These are phyloP conservation scores for Macrobrachium rosenbergii DNA, from an alignment of 1,140 invertebrate species.

Conservation along the genomic window DNA sequence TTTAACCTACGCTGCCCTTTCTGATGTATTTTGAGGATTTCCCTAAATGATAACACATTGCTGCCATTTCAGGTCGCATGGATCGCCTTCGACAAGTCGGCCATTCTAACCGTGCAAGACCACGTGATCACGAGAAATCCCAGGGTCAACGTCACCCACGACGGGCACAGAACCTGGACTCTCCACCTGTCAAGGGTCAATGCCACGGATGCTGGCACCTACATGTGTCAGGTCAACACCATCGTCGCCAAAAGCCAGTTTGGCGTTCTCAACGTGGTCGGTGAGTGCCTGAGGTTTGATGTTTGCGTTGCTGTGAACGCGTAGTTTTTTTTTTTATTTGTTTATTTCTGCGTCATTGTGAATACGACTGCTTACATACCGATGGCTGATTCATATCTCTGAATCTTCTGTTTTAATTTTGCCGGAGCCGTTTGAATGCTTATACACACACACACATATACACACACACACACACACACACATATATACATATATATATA, in stretches of 20 bases:
- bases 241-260: constrained; percentile 65
- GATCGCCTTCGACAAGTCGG: constrained; percentile 64
- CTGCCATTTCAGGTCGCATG: constrained; percentile 50
- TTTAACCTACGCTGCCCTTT: neutral
- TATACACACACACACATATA: neutral
- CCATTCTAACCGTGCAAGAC: constrained; percentile 64
- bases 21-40: too few species aligned
- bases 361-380: neutral
- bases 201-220: constrained; percentile 62
- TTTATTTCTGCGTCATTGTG: too few species aligned
- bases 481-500: constrained; percentile 32
- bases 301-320: neutral
- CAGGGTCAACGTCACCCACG: constrained; percentile 64
- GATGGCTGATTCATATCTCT: neutral
- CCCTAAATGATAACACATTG: too few species aligned
- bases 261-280: constrained; percentile 63
- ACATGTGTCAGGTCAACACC: constrained; percentile 67
- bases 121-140: constrained; percentile 66
- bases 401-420: neutral
- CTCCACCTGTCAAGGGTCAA: constrained; percentile 61
- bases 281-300: constrained; percentile 50
- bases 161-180: constrained; percentile 65
- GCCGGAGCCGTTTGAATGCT: neutral
- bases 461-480: neutral
- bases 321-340: neutral